phyloP scores from a whole-genome alignment of 2,888 invertebrate genomes.

The Willowsia nigromaculata region DNA sequence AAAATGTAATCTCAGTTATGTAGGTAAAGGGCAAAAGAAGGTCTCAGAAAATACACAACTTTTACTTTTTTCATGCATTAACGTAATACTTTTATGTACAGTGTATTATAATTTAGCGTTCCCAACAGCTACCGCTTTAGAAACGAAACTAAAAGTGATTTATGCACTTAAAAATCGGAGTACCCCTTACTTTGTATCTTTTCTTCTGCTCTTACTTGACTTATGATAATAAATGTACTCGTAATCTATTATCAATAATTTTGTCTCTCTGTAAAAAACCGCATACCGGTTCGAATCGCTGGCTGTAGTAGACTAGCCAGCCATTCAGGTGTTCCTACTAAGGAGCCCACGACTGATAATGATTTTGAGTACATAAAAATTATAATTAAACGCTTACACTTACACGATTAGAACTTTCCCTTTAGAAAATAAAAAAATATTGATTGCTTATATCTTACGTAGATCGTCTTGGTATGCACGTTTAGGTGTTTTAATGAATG shows the following conservation, averaged over 20 bases:
- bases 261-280: background rate
- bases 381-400: background rate
- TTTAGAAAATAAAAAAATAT: background rate
- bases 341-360: background rate
- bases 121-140: background rate
- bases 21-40: background rate
- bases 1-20: background rate
- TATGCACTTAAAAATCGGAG: background rate
- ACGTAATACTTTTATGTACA: background rate
- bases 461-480: background rate
- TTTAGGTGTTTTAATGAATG: conserved; percentile 16
- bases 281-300: background rate
- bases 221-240: background rate
- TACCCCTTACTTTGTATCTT: too few relatives aligned
- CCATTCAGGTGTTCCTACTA: background rate
- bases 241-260: conserved; percentile 13
- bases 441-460: background rate
- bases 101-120: background rate
- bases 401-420: background rate
- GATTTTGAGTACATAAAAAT: background rate
- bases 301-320: background rate
- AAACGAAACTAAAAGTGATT: conserved; percentile 57
- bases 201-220: too few relatives aligned
- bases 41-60: background rate
- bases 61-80: conserved; percentile 7